Conservation (phyloP, 2,888 invertebrate genomes). For the Teleiodes luculella region DNA sequence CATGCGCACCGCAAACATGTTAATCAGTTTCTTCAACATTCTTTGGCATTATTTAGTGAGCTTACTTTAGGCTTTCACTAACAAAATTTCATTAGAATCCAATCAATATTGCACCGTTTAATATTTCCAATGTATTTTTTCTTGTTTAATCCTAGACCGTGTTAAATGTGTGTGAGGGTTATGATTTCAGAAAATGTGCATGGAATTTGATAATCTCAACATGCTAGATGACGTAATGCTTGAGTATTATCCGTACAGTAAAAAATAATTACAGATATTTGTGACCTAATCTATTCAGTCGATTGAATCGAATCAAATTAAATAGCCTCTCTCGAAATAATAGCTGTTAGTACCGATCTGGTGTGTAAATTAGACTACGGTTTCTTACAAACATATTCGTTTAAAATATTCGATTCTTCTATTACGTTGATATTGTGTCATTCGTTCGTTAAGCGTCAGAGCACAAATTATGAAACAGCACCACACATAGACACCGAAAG, state of each 20-base stretch:
- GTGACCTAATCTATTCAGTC: conserved; percentile 77
- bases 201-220: conserved; percentile 38
- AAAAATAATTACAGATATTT: conserved; percentile 54
- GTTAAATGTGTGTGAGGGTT: conserved; percentile 20
- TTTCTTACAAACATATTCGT: conserved; percentile 21
- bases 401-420: conserved; percentile 30
- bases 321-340: conserved; percentile 71
- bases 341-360: conserved; percentile 41
- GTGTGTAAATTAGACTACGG: conserved; percentile 33
- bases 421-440: conserved; percentile 26
- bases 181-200: conserved; percentile 32
- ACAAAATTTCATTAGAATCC: conserved; percentile 32
- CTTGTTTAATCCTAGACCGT: conserved; percentile 19
- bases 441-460: conserved; percentile 33
- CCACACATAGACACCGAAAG: conserved; percentile 40
- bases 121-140: conserved; percentile 40
- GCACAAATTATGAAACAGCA: conserved; percentile 42
- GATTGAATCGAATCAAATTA: conserved; percentile 72
- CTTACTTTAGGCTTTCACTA: conserved; percentile 56
- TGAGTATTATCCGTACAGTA: conserved; percentile 62
- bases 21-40: conserved; percentile 58
- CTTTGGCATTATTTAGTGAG: conserved; percentile 78
- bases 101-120: conserved; percentile 56
- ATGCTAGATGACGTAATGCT: conserved; percentile 43
- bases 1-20: conserved; percentile 42